Percentiles rank a stretch among this genome's conserved stretches.
Evolutionary conservation across 2,888 invertebrate species (phyloP).

Genomic region (Amiota communis): DNA sequence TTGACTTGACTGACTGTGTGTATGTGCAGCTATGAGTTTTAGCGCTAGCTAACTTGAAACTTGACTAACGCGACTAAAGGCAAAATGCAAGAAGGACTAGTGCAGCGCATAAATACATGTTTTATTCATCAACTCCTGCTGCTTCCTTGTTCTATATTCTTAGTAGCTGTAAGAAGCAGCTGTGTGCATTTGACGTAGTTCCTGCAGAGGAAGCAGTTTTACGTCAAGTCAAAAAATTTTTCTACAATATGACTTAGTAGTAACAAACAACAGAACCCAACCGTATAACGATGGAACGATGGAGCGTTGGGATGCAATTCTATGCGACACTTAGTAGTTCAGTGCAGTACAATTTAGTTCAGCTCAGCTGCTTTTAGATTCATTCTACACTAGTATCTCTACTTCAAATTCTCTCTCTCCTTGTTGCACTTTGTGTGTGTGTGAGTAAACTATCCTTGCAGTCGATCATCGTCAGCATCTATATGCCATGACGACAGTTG

Average conservation of each 20-base stretch:
- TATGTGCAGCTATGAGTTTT: constrained; percentile 26
- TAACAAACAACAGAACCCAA: background rate
- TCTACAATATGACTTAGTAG: constrained; percentile 18
- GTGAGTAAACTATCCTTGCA: constrained; percentile 16
- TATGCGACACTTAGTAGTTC: too few relatives aligned
- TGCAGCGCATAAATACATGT: constrained; percentile 55
- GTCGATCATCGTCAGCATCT: constrained; percentile 17
- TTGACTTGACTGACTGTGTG: background rate
- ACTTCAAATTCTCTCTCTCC: too few relatives aligned
- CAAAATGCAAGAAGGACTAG: constrained; percentile 20
- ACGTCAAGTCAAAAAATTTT: constrained; percentile 52
- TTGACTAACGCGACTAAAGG: constrained; percentile 32
- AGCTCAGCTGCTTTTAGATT: constrained; percentile 7
- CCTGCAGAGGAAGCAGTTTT: constrained; percentile 53
- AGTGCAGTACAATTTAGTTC: background rate
- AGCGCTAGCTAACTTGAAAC: constrained; percentile 36
- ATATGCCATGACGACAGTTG: constrained; percentile 13
- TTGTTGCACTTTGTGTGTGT: background rate
- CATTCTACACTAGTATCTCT: too few relatives aligned
- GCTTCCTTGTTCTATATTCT: background rate
- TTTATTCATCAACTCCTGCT: constrained; percentile 59
- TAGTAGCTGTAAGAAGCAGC: constrained; percentile 12
- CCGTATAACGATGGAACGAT: background rate
- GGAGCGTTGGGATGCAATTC: background rate
- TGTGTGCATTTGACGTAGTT: background rate